phyloP scores from a whole-genome alignment of 2,888 invertebrate species.

The Acanthosepion lycidas region DNA sequence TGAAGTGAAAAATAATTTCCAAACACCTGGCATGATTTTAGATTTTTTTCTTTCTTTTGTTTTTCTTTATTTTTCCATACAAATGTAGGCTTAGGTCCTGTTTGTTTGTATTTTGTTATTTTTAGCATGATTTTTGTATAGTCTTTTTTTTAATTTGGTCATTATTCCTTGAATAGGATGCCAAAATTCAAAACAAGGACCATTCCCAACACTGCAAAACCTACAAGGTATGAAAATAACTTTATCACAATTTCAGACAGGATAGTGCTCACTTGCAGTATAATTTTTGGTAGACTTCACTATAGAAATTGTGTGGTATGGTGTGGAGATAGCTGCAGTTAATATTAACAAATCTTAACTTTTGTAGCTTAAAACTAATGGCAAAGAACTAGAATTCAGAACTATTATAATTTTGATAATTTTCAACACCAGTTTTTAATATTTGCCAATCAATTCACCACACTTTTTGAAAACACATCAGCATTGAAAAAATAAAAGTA shows the following conservation, averaged over 20 bases:
- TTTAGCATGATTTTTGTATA: slow-evolving; percentile 44
- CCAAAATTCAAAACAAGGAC: slow-evolving; percentile 46
- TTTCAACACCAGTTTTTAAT: neutral
- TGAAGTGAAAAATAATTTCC: neutral
- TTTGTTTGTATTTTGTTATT: slow-evolving; percentile 43
- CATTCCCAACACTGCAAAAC: slow-evolving; percentile 44
- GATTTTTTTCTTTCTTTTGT: neutral
- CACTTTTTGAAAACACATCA: neutral
- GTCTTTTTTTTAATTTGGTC: slow-evolving; percentile 44
- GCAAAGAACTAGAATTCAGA: neutral
- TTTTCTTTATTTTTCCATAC: neutral
- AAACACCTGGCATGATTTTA: neutral
- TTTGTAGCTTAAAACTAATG: neutral
- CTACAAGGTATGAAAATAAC: slow-evolving; percentile 45
- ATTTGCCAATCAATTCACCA: neutral
- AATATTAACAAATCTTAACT: neutral
- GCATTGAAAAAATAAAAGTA: neutral
- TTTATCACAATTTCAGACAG: slow-evolving; percentile 36
- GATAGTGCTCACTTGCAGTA: neutral
- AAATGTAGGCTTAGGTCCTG: neutral
- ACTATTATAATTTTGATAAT: neutral
- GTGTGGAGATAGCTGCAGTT: neutral
- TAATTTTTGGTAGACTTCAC: neutral
- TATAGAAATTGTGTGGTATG: too few species aligned
- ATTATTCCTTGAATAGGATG: slow-evolving; percentile 47